phyloP scores from a whole-genome alignment of 35 echinoderm and acorn worm species.

The Lytechinus variegatus region DNA sequence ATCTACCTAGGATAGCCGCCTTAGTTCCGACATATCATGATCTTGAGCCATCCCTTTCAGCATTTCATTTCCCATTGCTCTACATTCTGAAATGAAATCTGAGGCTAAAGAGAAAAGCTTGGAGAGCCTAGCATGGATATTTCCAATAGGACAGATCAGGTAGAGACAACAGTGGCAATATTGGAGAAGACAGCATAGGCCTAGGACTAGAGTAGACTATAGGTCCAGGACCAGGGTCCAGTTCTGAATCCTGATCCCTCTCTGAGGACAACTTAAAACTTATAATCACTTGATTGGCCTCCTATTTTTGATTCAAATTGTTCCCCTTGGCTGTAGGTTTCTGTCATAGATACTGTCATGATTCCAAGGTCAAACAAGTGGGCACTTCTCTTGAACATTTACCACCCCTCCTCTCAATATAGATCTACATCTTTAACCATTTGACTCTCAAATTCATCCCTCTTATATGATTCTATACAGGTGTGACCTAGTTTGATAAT shows the following conservation, averaged over 20 bases:
- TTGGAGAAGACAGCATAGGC: neutral
- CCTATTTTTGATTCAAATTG: neutral
- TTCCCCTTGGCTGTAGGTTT: neutral
- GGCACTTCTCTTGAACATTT: neutral
- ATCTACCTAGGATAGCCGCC: too few relatives aligned
- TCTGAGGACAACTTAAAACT: slow-evolving; percentile 1
- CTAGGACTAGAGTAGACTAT: neutral
- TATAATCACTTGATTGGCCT: neutral
- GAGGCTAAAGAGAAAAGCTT: too few relatives aligned
- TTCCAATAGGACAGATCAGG: too few relatives aligned
- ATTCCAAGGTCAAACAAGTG: neutral
- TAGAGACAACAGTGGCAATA: too few relatives aligned
- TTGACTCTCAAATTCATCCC: too few relatives aligned
- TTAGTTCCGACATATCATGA: too few relatives aligned
- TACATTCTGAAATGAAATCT: too few relatives aligned
- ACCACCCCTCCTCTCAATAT: neutral
- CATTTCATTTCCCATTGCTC: too few relatives aligned
- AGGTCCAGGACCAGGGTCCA: neutral
- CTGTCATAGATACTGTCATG: slow-evolving; percentile 9
- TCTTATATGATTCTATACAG: too few relatives aligned
- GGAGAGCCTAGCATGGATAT: neutral
- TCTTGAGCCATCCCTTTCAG: too few relatives aligned
- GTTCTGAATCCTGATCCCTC: neutral
- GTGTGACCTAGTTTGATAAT: too few relatives aligned
- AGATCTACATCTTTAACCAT: neutral